Base-by-base conservation (phyloP, 2,113 vertebrate species). In the Pterophyllum scalare region DNA sequence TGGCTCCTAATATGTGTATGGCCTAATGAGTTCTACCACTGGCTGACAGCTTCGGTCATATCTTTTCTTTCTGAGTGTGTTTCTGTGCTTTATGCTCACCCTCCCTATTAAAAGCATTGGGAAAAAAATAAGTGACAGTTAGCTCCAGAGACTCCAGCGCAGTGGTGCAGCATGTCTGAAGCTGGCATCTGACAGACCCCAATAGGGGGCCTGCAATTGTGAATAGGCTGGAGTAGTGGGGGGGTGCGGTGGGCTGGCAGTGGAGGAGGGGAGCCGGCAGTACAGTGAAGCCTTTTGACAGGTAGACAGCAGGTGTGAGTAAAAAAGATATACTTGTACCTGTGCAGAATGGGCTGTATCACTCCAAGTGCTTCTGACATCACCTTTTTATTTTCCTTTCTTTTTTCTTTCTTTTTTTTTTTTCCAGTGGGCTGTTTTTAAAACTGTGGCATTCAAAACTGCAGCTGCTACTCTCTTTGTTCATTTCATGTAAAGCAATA, bases 181-280 rank as follows among this genome's bases (percentile, higher is more conserved):
- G 82, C 89, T 91, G 91, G 89, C 91, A 90, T 89, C 89, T 93
- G 94, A 93, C 93, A 94, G 92, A 88, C 82, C 58, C 46, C 93
- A 88, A 84, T 82, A 78, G 88, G 89, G 88, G 85, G 89, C 57
- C 89, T 79, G 87, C 59, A 82, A 78, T 87, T 85, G 89, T 91
- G 91, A 90, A 88, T 75, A 77, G 88, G 84, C 52, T 79, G n/a
- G 61, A 81, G 83, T 77, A 46, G 75, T 54, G 83, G 70, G 77
- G 77, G 70, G 43, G 65, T 52, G 43, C 31, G 43, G 86, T 54
- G 80, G 60, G 64, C 17, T 54, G 67, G 57, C 40, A 77, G 67
- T 24, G 82, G 80, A 58, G 79, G 76, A 59, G 77, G 74, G 28
- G 72, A 77, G 64, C 35, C 49, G 43, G 82, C 49, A 81, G 74